Percentiles rank a stretch among this genome's conserved stretches.
phyloP scores from a whole-genome alignment of 2,888 invertebrate species.

The Nasonovia ribisnigri region DNA sequence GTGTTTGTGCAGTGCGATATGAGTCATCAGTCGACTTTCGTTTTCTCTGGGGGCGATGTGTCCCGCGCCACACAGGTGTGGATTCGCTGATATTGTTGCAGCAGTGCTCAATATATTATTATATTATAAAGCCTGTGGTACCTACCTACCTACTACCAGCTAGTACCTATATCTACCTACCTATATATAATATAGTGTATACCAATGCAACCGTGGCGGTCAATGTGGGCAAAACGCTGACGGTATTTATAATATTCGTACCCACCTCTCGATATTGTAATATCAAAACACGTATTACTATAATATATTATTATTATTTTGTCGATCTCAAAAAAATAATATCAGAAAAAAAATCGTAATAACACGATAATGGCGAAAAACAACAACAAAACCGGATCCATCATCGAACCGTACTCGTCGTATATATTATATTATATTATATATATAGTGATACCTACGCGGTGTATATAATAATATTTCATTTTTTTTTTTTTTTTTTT shows the following conservation, averaged over 20 bases:
- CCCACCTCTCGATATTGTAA: background rate
- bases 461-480: conserved; percentile 34
- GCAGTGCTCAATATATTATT: background rate
- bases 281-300: background rate
- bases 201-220: too few relatives aligned
- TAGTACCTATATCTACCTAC: too few relatives aligned
- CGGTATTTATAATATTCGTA: background rate
- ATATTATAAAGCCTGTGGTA: background rate
- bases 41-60: conserved; percentile 55
- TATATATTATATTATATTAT: background rate
- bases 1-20: conserved; percentile 3
- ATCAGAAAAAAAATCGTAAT: conserved; percentile 38
- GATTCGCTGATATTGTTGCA: background rate
- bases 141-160: too few relatives aligned
- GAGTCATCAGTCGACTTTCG: conserved; percentile 61
- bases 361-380: conserved; percentile 37
- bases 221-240: background rate
- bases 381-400: conserved; percentile 53
- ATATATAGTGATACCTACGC: background rate
- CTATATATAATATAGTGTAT: too few relatives aligned
- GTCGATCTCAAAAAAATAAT: conserved; percentile 2
- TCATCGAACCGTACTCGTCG: background rate
- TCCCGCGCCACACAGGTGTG: background rate
- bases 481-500: conserved; percentile 40
- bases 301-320: background rate